Evolutionary conservation across 2,888 invertebrate species (phyloP).

Genomic region (Ceratothoa steindachneri): DNA sequence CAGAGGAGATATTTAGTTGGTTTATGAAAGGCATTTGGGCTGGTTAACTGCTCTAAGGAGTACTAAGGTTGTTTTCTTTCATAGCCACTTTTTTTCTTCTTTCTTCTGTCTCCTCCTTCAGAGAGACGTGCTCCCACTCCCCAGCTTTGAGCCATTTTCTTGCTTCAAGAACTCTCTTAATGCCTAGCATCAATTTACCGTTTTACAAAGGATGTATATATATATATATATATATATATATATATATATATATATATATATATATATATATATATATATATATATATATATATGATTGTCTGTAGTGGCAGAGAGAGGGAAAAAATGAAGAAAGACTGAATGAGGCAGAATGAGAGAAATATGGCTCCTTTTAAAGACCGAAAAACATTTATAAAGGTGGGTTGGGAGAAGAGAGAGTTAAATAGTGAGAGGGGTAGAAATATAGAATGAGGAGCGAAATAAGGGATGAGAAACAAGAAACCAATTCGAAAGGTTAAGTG

Average conservation of each 20-base stretch:
- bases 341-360: neutral
- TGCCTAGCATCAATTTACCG: constrained; percentile 6
- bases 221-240: constrained; percentile 1
- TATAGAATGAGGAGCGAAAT: too few relatives aligned
- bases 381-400: neutral
- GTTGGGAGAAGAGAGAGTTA: too few relatives aligned
- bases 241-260: neutral
- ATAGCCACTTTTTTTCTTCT: neutral
- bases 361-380: neutral
- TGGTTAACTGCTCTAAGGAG: constrained; percentile 3
- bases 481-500: too few relatives aligned
- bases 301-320: constrained; percentile 11
- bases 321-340: neutral
- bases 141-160: constrained; percentile 6
- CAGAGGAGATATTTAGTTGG: constrained; percentile 10
- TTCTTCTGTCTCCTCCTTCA: too few relatives aligned
- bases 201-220: neutral
- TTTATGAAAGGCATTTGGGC: constrained; percentile 9
- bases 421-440: too few relatives aligned
- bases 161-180: constrained; percentile 1
- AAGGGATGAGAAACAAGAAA: too few relatives aligned
- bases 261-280: neutral
- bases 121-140: too few relatives aligned
- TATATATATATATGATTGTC: too few relatives aligned
- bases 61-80: constrained; percentile 1